Conservation (phyloP, 2,113 vertebrate species). For the Dipodomys ordii region DNA sequence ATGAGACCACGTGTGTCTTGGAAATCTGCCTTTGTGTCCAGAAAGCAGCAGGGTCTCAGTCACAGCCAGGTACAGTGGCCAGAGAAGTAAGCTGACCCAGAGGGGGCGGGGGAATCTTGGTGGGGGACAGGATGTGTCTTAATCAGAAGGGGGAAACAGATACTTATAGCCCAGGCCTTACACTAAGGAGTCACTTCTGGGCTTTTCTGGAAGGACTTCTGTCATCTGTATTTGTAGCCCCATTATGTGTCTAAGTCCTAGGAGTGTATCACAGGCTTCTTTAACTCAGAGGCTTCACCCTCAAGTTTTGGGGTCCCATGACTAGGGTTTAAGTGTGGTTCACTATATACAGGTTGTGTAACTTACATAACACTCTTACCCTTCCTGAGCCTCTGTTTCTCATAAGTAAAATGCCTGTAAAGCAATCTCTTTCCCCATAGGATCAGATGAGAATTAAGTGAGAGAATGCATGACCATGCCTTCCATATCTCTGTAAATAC, state of each 20-base stretch:
- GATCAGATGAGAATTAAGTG: neutral
- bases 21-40: neutral
- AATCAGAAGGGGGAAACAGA: too few species aligned
- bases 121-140: neutral
- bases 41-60: rapidly evolving
- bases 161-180: too few species aligned
- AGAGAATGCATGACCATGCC: rapidly evolving
- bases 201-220: neutral
- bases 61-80: neutral
- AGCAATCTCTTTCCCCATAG: neutral
- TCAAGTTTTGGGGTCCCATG: neutral
- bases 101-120: neutral
- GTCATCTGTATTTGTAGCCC: neutral
- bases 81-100: neutral
- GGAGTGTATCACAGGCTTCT: neutral
- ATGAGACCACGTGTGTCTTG: rapidly evolving
- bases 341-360: neutral
- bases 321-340: neutral
- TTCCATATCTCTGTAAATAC: neutral
- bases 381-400: neutral
- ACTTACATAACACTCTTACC: neutral
- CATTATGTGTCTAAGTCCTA: rapidly evolving
- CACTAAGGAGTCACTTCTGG: neutral
- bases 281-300: neutral
- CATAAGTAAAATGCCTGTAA: neutral